phyloP scores from a whole-genome alignment of 2,888 invertebrate genomes.

The Xestia rhomboidea region DNA sequence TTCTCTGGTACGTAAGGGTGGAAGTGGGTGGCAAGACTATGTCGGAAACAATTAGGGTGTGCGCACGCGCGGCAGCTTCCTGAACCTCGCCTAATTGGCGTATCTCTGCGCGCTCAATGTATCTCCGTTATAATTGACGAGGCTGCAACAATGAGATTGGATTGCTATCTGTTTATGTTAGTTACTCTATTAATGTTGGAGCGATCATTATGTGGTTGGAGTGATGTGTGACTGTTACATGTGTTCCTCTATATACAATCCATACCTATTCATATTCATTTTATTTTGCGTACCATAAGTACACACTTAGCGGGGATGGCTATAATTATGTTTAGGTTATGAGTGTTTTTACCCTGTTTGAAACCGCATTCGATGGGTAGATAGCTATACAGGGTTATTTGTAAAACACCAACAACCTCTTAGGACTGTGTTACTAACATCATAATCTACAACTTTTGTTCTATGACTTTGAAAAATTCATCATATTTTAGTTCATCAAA shows the following conservation, averaged over 20 bases:
- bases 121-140: slow-evolving; percentile 85
- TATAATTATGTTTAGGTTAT: slow-evolving; percentile 3
- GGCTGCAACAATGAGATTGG: slow-evolving; percentile 78
- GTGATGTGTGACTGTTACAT: slow-evolving; percentile 9
- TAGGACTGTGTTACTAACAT: too few species aligned
- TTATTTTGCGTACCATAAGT: too few species aligned
- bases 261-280: too few species aligned
- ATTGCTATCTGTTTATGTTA: slow-evolving; percentile 72
- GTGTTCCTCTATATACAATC: slow-evolving; percentile 1
- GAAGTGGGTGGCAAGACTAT: slow-evolving; percentile 71
- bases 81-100: slow-evolving; percentile 84
- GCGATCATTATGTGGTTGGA: slow-evolving; percentile 39
- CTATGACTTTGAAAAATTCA: too few species aligned
- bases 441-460: too few species aligned
- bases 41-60: slow-evolving; percentile 87
- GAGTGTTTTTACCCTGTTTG: neutral
- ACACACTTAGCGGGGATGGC: too few species aligned
- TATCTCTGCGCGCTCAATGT: slow-evolving; percentile 85
- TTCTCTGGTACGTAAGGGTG: slow-evolving; percentile 37
- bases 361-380: neutral
- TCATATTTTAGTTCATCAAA: too few species aligned
- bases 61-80: slow-evolving; percentile 88
- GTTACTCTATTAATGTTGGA: slow-evolving; percentile 59
- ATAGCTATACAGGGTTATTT: neutral
- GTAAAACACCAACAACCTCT: too few species aligned